Evolutionary conservation across 2,113 vertebrate species (phyloP).

Genomic region (Xenus cinereus): DNA sequence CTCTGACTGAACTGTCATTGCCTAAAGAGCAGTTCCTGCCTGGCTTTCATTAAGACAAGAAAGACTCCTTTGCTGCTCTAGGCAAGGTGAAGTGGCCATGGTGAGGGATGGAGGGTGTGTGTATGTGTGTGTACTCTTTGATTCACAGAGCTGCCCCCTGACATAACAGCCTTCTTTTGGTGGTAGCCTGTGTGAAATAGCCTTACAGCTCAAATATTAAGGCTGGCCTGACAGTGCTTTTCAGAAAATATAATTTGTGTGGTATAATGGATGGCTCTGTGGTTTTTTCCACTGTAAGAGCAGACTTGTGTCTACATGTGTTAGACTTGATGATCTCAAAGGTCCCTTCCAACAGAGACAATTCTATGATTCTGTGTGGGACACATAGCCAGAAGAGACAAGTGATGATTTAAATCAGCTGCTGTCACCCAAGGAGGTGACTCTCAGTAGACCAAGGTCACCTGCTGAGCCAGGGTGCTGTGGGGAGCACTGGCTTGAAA

Average conservation of each 20-base stretch:
- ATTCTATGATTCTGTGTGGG: not conserved
- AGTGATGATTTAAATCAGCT: not conserved
- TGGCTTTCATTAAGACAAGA: not conserved
- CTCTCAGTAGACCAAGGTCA: not conserved
- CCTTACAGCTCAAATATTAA: not conserved
- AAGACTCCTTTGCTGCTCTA: not conserved
- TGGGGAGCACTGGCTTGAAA: not conserved
- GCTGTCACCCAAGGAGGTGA: not conserved
- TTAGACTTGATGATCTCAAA: no score
- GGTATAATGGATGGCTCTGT: not conserved
- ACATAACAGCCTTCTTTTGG: not conserved
- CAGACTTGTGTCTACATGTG: not conserved
- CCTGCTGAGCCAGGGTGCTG: not conserved
- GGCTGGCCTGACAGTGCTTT: not conserved
- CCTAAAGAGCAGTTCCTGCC: not conserved
- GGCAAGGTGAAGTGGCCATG: not conserved
- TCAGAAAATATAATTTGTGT: not conserved
- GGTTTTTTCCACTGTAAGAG: not conserved
- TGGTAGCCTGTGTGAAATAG: not conserved
- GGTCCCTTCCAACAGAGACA: no score
- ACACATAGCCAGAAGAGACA: not conserved
- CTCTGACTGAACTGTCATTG: not conserved
- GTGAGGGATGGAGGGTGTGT: not conserved
- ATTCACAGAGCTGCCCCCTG: not conserved
- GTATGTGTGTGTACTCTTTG: not conserved